phyloP scores from a whole-genome alignment of 1,140 invertebrate genomes.

The Delia radicum region DNA sequence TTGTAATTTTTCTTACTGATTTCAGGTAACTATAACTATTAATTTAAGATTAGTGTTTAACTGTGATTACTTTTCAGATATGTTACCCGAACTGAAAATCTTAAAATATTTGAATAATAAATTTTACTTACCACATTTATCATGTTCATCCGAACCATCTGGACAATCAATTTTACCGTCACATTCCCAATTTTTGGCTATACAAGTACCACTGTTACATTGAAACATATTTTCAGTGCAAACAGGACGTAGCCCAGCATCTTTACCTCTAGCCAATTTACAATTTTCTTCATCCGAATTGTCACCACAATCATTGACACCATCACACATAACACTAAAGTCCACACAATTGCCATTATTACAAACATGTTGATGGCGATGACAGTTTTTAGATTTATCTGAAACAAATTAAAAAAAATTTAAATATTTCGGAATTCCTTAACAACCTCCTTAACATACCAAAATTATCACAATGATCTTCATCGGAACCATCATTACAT shows the following conservation, averaged over 20 bases:
- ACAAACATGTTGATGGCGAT: slow-evolving; percentile 74
- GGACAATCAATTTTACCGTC: slow-evolving; percentile 69
- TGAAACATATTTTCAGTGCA: slow-evolving; percentile 48
- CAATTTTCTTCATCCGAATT: slow-evolving; percentile 68
- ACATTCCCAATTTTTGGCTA: slow-evolving; percentile 71
- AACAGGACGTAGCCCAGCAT: not conserved
- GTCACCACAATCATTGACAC: slow-evolving; percentile 65
- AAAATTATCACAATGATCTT: slow-evolving; percentile 62
- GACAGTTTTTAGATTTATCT: slow-evolving; percentile 55
- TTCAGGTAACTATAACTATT: too few relatives aligned
- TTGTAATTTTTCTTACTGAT: too few relatives aligned
- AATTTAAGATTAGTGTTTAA: too few relatives aligned
- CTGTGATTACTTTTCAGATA: too few relatives aligned
- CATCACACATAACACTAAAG: slow-evolving; percentile 64
- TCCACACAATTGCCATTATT: slow-evolving; percentile 77
- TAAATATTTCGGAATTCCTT: not conserved
- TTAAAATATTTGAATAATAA: too few relatives aligned
- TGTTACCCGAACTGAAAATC: too few relatives aligned
- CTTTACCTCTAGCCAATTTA: slow-evolving; percentile 61
- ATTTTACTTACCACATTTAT: slow-evolving; percentile 60
- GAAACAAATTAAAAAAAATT: not conserved
- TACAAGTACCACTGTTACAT: slow-evolving; percentile 67
- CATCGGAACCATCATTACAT: slow-evolving; percentile 76
- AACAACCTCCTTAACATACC: slow-evolving; percentile 35
- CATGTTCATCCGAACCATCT: slow-evolving; percentile 71